These are phyloP conservation scores for Chlamydotis undulata DNA, from an alignment of 2,113 vertebrate genomes.

Conservation along the genomic window DNA sequence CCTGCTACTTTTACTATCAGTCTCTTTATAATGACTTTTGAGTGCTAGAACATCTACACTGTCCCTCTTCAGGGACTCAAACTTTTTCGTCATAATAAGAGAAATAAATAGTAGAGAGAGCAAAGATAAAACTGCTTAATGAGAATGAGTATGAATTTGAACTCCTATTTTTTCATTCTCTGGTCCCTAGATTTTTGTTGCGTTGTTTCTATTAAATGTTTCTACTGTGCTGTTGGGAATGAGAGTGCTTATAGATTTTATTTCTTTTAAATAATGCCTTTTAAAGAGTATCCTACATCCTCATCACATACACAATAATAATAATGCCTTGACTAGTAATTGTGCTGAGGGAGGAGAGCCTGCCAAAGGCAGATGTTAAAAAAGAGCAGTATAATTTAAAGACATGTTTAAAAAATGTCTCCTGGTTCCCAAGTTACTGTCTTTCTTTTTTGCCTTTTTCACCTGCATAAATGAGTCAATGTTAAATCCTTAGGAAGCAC, in stretches of 20 bases:
- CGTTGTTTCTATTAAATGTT: slow-evolving; percentile 31
- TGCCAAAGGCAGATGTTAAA: slow-evolving; percentile 37
- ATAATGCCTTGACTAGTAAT: slow-evolving; percentile 21
- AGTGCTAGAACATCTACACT: neutral
- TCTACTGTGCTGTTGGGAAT: slow-evolving; percentile 4
- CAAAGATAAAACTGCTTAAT: neutral
- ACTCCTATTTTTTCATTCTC: neutral
- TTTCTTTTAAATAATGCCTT: slow-evolving; percentile 50
- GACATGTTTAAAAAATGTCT: slow-evolving; percentile 25
- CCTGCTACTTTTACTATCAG: neutral
- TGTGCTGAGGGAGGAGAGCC: neutral
- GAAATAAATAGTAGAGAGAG: neutral
- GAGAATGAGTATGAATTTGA: neutral
- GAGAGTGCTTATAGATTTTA: slow-evolving; percentile 25
- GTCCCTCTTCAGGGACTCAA: neutral
- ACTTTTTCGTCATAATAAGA: neutral
- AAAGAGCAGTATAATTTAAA: slow-evolving; percentile 1
- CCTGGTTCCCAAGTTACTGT: neutral
- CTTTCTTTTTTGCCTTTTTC: neutral
- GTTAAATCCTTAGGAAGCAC: neutral
- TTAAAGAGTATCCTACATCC: neutral
- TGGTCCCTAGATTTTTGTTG: neutral
- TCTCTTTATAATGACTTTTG: neutral
- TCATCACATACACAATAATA: slow-evolving; percentile 5
- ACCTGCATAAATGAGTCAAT: neutral